Evolutionary conservation across 2,888 invertebrate genomes (phyloP).

Genomic region (Archips crataeganus): DNA sequence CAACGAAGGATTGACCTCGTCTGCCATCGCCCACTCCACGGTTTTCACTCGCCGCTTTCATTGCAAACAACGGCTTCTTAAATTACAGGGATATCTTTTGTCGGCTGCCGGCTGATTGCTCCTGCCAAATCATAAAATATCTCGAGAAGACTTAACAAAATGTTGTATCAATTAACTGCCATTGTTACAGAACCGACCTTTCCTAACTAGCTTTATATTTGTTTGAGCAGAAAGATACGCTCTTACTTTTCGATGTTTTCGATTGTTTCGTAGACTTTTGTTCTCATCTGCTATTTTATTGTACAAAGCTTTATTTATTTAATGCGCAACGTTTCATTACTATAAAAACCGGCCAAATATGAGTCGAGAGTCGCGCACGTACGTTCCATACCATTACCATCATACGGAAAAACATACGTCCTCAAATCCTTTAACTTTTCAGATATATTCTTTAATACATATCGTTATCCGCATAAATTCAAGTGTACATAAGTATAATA

Average conservation of each 20-base stretch:
- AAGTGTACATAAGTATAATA: too few relatives aligned
- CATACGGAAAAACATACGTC: too few relatives aligned
- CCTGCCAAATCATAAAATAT: constrained; percentile 37
- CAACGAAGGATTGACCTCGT: constrained; percentile 67
- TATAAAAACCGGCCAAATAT: not conserved
- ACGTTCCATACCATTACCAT: too few relatives aligned
- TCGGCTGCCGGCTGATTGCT: constrained; percentile 39
- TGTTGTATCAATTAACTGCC: constrained; percentile 27
- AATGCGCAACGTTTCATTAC: not conserved
- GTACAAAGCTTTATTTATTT: not conserved
- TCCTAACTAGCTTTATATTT: constrained; percentile 12
- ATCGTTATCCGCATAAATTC: too few relatives aligned
- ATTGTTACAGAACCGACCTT: constrained; percentile 17
- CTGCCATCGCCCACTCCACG: constrained; percentile 44
- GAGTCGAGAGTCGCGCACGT: too few relatives aligned
- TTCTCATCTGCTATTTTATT: not conserved
- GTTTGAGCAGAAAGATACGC: constrained; percentile 7
- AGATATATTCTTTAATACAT: too few relatives aligned
- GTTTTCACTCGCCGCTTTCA: constrained; percentile 53
- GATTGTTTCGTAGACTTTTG: not conserved
- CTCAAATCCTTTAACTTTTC: too few relatives aligned
- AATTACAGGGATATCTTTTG: constrained; percentile 49
- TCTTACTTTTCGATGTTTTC: not conserved
- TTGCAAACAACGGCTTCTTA: constrained; percentile 46
- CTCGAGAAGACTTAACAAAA: constrained; percentile 26